Percentiles rank a stretch among this genome's conserved stretches.
These are phyloP conservation scores for Agapornis roseicollis DNA, from an alignment of 2,113 vertebrate genomes.

Conservation along the genomic window DNA sequence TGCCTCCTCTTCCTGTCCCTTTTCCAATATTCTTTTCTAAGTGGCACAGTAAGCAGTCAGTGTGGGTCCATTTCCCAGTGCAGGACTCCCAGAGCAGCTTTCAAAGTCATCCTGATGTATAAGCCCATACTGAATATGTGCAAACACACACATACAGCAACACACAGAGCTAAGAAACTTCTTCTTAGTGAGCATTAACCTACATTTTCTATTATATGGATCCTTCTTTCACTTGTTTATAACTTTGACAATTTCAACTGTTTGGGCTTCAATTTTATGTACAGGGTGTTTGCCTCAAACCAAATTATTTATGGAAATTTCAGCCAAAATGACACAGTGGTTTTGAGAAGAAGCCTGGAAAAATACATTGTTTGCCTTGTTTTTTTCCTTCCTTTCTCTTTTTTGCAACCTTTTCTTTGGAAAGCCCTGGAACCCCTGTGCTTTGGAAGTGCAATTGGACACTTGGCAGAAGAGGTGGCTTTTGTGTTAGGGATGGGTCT, in stretches of 20 bases:
- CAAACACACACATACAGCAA: background rate
- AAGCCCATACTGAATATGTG: background rate
- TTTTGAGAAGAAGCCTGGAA: conserved; percentile 52
- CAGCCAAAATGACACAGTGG: conserved; percentile 26
- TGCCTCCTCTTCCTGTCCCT: background rate
- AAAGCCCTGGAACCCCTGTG: conserved; percentile 34
- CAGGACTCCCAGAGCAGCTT: background rate
- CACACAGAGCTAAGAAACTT: background rate
- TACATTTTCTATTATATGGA: background rate
- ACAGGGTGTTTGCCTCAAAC: background rate
- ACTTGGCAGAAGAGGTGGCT: conserved; percentile 55
- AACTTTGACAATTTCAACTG: background rate
- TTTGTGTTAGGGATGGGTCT: conserved; percentile 43
- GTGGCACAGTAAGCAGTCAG: background rate
- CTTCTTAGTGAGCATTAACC: background rate
- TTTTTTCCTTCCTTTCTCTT: background rate
- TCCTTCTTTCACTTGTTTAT: background rate
- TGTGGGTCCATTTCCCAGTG: background rate
- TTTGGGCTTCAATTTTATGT: background rate
- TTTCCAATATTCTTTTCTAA: conserved; percentile 26
- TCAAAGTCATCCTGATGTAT: background rate
- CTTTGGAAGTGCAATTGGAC: conserved; percentile 25
- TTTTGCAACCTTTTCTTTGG: conserved; percentile 35
- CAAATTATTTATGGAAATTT: background rate
- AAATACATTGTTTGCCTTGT: conserved; percentile 39